Conservation (phyloP, 92 coral and sea anemone species). For the Meandrina meandrites region DNA sequence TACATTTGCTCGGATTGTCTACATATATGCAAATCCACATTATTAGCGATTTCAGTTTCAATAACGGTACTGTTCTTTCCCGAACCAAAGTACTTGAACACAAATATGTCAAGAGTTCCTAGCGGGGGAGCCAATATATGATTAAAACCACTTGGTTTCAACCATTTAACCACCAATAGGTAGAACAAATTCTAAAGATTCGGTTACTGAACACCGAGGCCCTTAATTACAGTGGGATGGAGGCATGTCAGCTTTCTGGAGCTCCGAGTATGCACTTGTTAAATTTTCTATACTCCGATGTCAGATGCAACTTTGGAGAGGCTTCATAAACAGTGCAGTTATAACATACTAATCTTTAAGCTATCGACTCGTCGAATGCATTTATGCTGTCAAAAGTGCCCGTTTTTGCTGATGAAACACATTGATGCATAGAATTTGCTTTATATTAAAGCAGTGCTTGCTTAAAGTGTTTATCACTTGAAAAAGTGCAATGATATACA, state of each 20-base stretch:
- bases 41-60: not conserved
- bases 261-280: not conserved
- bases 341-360: too few species aligned
- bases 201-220: not conserved
- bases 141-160: not conserved
- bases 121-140: not conserved
- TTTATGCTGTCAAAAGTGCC: not conserved
- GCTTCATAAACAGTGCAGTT: not conserved
- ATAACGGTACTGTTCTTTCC: not conserved
- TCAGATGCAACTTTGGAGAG: not conserved
- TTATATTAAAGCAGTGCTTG: too few species aligned
- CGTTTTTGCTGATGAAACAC: not conserved
- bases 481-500: too few species aligned
- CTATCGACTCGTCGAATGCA: not conserved
- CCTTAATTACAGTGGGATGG: not conserved
- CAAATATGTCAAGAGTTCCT: not conserved
- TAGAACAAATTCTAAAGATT: not conserved
- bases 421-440: too few species aligned
- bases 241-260: not conserved
- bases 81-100: not conserved
- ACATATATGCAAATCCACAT: too few species aligned
- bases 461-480: too few species aligned
- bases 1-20: not conserved
- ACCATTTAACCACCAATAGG: not conserved
- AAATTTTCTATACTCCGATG: not conserved